Evolutionary conservation across 2,888 invertebrate genomes (phyloP), one percentile per base, ranked within the genome.

Genomic region (Drosophila histrio): DNA sequence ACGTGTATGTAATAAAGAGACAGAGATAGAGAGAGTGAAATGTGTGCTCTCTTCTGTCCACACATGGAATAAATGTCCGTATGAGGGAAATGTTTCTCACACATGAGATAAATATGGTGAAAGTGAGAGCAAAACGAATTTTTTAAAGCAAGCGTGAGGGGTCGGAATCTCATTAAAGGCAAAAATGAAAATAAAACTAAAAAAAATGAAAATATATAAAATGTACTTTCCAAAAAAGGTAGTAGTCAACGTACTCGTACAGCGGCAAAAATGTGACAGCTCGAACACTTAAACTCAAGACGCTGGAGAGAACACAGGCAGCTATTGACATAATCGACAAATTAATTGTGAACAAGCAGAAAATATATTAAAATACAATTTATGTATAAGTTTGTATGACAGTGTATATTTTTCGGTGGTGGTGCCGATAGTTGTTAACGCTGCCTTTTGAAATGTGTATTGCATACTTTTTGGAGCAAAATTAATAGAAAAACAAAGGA

Each of bases 81-180:
- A 2, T n/a, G 17, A n/a, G 28, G 44, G 44, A 44, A 44, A 44
- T 44, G 28, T 28, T 19, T 3, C 44, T 44, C 44, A 44, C 19
- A 38, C 38, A 38, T 44, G 22, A 7, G 41, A 7, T 19, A 6
- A n/a, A 19, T 3, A 5, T 28, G 44, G 9, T 28, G 8, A 28
- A 28, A 28, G n/a, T 17, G 17, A 3, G 26, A 28, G 17, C 11
- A n/a, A 17, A 44, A 28, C 17, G 11, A 2, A 26, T 17, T 19
- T 17, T 28, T 44, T 15, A 5, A 24, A 43, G 9, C 15, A 5
- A 15, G 24, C 43, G 15, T 13, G 4, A 43, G 24, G 43, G 24
- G 43, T 17, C 21, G 22, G 9, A 6, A n/a, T n/a, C 21, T 17
- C 5, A n/a, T 21, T 6, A n/a, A 6, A 39, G 4, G 11, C 19